A percentile compares a stretch with the other conserved stretches of the same genome.
Conservation (phyloP, 2,888 invertebrate species). For the Alloplasta piceator region DNA sequence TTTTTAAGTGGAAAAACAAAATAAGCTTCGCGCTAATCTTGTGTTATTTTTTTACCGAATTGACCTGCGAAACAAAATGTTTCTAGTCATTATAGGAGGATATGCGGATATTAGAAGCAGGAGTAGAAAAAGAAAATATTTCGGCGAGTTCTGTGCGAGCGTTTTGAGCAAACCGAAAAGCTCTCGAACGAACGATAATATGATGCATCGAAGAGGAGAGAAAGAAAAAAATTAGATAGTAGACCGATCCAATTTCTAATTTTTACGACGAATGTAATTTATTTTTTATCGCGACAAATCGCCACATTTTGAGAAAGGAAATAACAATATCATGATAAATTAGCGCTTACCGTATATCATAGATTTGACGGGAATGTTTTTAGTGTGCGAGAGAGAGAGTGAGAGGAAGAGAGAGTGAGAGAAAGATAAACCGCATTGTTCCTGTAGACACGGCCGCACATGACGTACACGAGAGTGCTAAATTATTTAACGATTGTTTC, state of each 20-base stretch:
- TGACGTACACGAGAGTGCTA: conserved; percentile 42
- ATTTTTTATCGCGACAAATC: conserved; percentile 77
- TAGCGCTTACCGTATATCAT: conserved; percentile 46
- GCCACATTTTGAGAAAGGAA: conserved; percentile 50
- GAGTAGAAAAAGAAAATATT: conserved; percentile 64
- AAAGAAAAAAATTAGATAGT: conserved; percentile 69
- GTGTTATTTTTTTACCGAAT: conserved; percentile 81
- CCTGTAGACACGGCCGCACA: conserved; percentile 74
- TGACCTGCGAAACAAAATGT: conserved; percentile 78
- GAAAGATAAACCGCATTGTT: conserved; percentile 73
- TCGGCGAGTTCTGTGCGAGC: conserved; percentile 53
- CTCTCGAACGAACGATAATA: conserved; percentile 52
- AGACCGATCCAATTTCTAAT: conserved; percentile 68
- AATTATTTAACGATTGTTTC: conserved; percentile 46
- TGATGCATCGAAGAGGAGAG: conserved; percentile 61
- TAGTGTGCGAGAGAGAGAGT: neutral
- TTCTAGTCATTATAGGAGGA: conserved; percentile 79
- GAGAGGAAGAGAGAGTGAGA: conserved; percentile 3
- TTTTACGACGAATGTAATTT: conserved; percentile 75
- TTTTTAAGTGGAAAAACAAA: conserved; percentile 69
- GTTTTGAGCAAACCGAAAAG: conserved; percentile 45
- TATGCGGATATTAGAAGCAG: conserved; percentile 59
- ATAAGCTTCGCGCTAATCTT: conserved; percentile 72
- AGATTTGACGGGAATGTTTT: conserved; percentile 23
- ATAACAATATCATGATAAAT: conserved; percentile 40